phyloP scores from a whole-genome alignment of 2,797 vertebrate species.

The Lithobates sylvaticus region DNA sequence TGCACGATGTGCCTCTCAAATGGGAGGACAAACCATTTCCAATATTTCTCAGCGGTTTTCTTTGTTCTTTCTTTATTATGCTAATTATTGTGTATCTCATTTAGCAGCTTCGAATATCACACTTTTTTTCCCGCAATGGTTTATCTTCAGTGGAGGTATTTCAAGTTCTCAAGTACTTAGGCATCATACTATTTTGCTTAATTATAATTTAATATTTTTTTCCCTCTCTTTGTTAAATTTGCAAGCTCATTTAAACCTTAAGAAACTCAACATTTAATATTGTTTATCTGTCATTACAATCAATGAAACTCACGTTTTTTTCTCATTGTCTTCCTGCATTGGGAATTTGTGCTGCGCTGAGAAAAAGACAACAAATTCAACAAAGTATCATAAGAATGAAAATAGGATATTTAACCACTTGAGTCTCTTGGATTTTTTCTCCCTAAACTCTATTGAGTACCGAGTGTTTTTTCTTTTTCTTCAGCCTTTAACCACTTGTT shows the following conservation, averaged over 20 bases:
- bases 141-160: slow-evolving; percentile 18
- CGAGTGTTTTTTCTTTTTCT: too few species aligned
- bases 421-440: too few species aligned
- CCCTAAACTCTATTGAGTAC: too few species aligned
- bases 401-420: too few species aligned
- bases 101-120: not conserved
- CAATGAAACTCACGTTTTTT: too few species aligned
- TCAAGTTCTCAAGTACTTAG: not conserved
- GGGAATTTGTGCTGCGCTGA: too few species aligned
- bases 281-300: not conserved
- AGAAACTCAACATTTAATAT: not conserved
- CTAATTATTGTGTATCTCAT: not conserved
- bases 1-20: not conserved
- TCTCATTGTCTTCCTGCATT: too few species aligned
- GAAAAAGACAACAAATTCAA: not conserved
- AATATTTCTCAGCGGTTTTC: not conserved
- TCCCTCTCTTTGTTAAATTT: slow-evolving; percentile 1
- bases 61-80: not conserved
- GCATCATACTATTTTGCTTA: slow-evolving; percentile 10
- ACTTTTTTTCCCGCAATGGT: not conserved
- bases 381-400: too few species aligned
- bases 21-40: not conserved
- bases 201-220: slow-evolving; percentile 23
- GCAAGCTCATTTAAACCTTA: not conserved
- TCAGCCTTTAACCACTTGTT: too few species aligned